Evolutionary conservation across 2,797 vertebrate species (phyloP), one percentile per base, ranked within the genome.

Genomic region (Rachycentron canadum): DNA sequence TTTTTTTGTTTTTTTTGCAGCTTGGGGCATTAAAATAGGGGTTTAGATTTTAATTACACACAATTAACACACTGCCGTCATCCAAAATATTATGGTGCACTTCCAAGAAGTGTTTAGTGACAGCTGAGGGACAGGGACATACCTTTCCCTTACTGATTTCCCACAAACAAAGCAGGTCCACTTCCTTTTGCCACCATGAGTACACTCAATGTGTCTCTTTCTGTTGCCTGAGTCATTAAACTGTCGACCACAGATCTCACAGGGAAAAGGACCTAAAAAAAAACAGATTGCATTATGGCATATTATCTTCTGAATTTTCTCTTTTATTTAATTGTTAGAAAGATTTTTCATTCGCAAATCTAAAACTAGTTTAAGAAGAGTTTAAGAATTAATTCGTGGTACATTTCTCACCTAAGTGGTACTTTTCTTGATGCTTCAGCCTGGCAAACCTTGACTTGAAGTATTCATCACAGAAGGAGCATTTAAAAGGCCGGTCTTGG

Each of bases 171-270:
- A 97, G 90, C 98, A 99, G 0, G 97, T 98, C 97, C 97, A 99
- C 81, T 99, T 99, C 71, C 97, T 96, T 84, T 99, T 99, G 53
- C 98, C 98, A 65, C 97, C 98, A 8, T 99, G 98, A 41, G 98
- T 99, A 87, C 98, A 99, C 88, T 99, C 98, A 8, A 98, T 97
- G 88, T 99, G 98, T 59, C 97, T 96, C 78, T 97, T 99, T 82
- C 97, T 93, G 93, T 99, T 99, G 65, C 98, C 97, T 0, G 97
- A 98, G 91, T 99, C 98, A 25, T 99, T 99, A 85, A 99, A 99
- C 71, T 99, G 97, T 8, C 97, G 95, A n/a, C 98, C 98, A 83
- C 98, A 99, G 85, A 99, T 98, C 79, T 98, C 97, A 91, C 98
- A 99, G 4, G 98, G 98, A 77, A 99, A 99, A 23, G 98, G 98